These are phyloP conservation scores for Sitobion miscanthi DNA, from an alignment of 1,140 invertebrate genomes.

Conservation along the genomic window DNA sequence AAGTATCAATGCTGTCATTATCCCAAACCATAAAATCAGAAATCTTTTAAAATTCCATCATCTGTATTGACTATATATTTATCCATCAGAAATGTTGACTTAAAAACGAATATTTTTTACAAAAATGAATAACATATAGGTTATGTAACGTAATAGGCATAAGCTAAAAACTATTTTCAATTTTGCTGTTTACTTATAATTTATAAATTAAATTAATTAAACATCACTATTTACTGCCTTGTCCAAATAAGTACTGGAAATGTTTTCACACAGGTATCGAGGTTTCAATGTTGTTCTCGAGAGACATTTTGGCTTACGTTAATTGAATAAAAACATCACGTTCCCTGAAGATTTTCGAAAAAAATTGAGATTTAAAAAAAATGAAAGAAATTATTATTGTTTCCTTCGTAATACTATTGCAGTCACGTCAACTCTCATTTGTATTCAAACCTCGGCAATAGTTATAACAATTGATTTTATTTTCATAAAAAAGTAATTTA, in stretches of 20 bases:
- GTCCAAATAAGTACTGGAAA: neutral
- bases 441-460: conserved; percentile 54
- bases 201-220: neutral
- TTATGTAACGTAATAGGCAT: too few species aligned
- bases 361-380: conserved; percentile 31
- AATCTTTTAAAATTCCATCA: neutral
- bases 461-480: conserved; percentile 56
- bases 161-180: neutral
- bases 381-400: conserved; percentile 51
- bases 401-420: conserved; percentile 50
- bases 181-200: neutral
- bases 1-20: conserved; percentile 7
- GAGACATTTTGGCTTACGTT: neutral
- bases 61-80: neutral
- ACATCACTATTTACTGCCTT: neutral
- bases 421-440: conserved; percentile 54
- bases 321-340: conserved; percentile 53
- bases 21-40: neutral
- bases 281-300: neutral
- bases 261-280: neutral
- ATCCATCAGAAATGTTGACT: neutral
- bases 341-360: conserved; percentile 34
- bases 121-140: neutral
- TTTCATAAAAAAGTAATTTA: conserved; percentile 56
- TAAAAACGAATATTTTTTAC: neutral